phyloP scores from a whole-genome alignment of 2,113 vertebrate genomes.

The Nothobranchius furzeri region DNA sequence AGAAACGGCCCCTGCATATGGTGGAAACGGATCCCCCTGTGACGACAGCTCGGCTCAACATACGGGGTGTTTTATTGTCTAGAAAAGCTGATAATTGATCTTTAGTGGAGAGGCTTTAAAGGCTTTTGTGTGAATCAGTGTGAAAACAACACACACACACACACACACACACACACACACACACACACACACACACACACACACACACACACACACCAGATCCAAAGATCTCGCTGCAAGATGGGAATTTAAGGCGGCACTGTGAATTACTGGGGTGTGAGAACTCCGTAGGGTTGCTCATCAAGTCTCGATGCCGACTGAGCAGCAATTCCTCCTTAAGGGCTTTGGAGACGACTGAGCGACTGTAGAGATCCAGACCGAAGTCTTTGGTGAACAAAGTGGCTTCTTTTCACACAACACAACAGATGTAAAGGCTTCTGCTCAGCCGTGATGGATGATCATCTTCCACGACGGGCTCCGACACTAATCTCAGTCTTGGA shows the following conservation, averaged over 20 bases:
- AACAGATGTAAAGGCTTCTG: constrained; percentile 35
- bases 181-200: background rate
- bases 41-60: constrained; percentile 57
- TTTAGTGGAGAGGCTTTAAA: constrained; percentile 54
- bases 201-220: constrained; percentile 9
- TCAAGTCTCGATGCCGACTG: constrained; percentile 49
- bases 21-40: constrained; percentile 22
- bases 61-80: constrained; percentile 53
- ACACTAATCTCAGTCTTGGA: constrained; percentile 47
- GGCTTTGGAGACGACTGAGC: constrained; percentile 18
- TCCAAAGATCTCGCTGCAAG: constrained; percentile 24
- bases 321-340: constrained; percentile 45
- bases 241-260: constrained; percentile 46
- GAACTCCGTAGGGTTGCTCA: constrained; percentile 50
- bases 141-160: constrained; percentile 19
- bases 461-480: constrained; percentile 38
- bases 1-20: constrained; percentile 28
- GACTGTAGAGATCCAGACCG: constrained; percentile 13
- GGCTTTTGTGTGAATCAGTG: constrained; percentile 52
- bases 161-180: constrained; percentile 1
- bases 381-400: constrained; percentile 37
- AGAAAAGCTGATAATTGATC: constrained; percentile 74
- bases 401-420: constrained; percentile 41
- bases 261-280: constrained; percentile 28
- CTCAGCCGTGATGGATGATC: constrained; percentile 23